Evolutionary conservation across 2,888 invertebrate species (phyloP), one percentile per base, ranked within the genome.

Genomic region (Acrobasis suavella): DNA sequence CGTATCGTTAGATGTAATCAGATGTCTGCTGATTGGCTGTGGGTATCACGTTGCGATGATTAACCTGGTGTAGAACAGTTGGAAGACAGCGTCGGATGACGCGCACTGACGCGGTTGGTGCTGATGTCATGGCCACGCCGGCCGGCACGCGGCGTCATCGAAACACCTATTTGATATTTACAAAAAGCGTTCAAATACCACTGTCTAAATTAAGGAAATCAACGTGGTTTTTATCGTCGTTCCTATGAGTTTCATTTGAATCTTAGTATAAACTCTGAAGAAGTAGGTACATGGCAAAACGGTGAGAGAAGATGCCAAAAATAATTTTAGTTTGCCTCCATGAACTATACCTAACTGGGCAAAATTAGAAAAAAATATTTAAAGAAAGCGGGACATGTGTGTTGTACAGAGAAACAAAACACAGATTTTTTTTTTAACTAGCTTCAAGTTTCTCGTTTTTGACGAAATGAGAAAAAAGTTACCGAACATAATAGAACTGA

Each of bases 81-180:
- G 71, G 77, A 82, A 82, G 83, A 77, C 76, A 74, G 78, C 77
- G 77, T 80, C 73, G 76, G 70, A 83, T 90, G 90, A 91, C 89
- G 91, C 78, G 78, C 62, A 66, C 67, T 87, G 87, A 91, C 90
- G 89, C 81, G 77, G 74, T 63, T 72, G 70, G 65, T 78, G 82
- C 74, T 90, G 89, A 91, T 89, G 90, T 91, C 91, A 91, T 85
- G 79, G 76, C 78, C 81, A 72, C 77, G 80, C 80, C 76, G 80
- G 76, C 75, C 76, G 72, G 72, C 54, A 52, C 72, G 52, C 69
- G 72, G 72, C 85, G 82, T 85, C 85, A 85, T 76, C 78, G 69
- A 69, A 69, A 69, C 71, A 71, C 72, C 66, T 54, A 54, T 54
- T 54, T 54, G 46, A 49, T 54, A 54, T 55, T 46, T 55, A 46